Evolutionary conservation across 1,140 invertebrate genomes (phyloP).

Genomic region (Drosophila pseudoananassae): DNA sequence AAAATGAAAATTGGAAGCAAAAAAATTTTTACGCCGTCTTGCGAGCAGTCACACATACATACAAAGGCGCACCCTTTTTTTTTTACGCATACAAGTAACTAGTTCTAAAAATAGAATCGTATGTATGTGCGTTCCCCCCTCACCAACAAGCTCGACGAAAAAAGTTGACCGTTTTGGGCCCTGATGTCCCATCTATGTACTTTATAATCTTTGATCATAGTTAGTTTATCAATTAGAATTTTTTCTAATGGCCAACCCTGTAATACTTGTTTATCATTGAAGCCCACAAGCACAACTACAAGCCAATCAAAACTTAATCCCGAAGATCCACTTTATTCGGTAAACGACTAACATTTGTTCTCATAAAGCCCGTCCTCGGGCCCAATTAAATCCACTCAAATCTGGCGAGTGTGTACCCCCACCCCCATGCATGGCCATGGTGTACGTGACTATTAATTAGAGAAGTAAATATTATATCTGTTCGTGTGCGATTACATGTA

Average conservation of each 20-base stretch:
- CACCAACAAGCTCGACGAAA: no score
- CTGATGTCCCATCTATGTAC: no score
- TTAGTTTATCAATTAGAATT: conserved; percentile 2
- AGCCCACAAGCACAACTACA: neutral
- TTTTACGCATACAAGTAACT: no score
- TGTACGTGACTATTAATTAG: conserved; percentile 61
- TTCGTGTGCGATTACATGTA: conserved; percentile 53
- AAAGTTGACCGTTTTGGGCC: no score
- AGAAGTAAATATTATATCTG: conserved; percentile 64
- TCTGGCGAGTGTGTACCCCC: neutral
- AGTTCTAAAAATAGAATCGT: no score
- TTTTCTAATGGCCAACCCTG: neutral
- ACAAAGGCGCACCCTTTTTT: no score
- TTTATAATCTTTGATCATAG: no score
- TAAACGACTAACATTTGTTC: conserved; percentile 35
- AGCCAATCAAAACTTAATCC: conserved; percentile 34
- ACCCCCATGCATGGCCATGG: neutral
- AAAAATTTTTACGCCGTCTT: no score
- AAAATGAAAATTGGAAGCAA: no score
- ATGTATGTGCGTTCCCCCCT: no score
- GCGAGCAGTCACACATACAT: no score
- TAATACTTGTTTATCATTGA: neutral
- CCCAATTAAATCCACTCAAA: conserved; percentile 37
- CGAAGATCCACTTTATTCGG: conserved; percentile 21
- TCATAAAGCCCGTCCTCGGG: conserved; percentile 28